Conservation (phyloP, 1,140 invertebrate species). For the Bombus affinis region DNA sequence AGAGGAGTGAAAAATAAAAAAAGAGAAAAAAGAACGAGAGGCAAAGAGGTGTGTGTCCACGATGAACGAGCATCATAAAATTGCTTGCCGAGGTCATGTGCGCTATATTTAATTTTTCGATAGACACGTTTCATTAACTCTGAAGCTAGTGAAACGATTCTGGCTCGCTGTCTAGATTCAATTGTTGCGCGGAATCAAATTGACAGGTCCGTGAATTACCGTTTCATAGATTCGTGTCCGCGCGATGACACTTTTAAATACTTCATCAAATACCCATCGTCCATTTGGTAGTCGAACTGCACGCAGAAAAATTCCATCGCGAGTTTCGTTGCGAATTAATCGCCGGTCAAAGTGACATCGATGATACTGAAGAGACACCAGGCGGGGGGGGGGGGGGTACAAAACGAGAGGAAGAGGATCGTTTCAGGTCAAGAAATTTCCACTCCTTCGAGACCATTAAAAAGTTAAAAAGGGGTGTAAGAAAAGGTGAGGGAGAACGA, state of each 20-base stretch:
- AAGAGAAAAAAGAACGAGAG: background rate
- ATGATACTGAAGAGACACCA: background rate
- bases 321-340: background rate
- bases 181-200: conserved; percentile 51
- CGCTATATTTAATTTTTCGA: conserved; percentile 63
- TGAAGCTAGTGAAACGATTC: conserved; percentile 24
- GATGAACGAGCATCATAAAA: conserved; percentile 50
- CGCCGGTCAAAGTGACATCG: background rate
- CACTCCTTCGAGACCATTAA: conserved; percentile 1
- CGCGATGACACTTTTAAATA: conserved; percentile 24
- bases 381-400: no score
- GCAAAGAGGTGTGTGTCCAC: conserved; percentile 23
- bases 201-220: conserved; percentile 14
- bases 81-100: conserved; percentile 45
- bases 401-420: background rate
- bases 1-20: background rate
- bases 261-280: conserved; percentile 12
- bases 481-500: background rate
- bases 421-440: background rate
- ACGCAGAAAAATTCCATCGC: conserved; percentile 8
- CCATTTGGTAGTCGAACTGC: background rate
- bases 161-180: conserved; percentile 41
- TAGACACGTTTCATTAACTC: conserved; percentile 66
- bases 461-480: background rate
- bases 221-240: background rate